Evolutionary conservation across 2,888 invertebrate species (phyloP).

Genomic region (Melanophora roralis): DNA sequence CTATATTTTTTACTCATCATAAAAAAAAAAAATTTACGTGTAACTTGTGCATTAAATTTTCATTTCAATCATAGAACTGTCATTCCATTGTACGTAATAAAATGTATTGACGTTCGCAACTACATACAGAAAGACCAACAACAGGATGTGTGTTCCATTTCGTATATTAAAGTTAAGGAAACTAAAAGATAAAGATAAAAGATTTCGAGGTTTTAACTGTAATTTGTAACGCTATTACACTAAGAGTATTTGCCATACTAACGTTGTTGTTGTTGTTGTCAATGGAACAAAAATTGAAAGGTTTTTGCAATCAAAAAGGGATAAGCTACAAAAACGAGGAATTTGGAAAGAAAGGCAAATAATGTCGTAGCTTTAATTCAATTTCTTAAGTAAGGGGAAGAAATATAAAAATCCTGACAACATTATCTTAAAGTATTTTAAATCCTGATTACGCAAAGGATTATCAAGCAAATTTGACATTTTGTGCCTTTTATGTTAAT

Average conservation of each 20-base stretch:
- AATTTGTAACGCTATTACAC: conserved; percentile 1
- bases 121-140: background rate
- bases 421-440: background rate
- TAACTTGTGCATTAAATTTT: too few species aligned
- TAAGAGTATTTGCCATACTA: conserved; percentile 11
- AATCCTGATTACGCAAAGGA: background rate
- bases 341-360: background rate
- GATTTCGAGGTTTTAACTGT: background rate
- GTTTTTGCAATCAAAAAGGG: conserved; percentile 6
- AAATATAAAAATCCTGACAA: background rate
- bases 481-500: conserved; percentile 20
- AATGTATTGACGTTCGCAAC: too few species aligned
- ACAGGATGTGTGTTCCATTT: conserved; percentile 10
- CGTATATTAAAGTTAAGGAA: too few species aligned
- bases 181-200: background rate
- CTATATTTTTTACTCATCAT: too few species aligned
- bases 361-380: background rate
- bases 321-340: background rate
- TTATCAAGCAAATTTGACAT: conserved; percentile 1
- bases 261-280: background rate
- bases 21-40: too few species aligned
- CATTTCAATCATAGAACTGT: too few species aligned
- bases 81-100: too few species aligned
- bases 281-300: conserved; percentile 18
- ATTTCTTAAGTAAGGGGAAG: background rate